Evolutionary conservation across 2,113 vertebrate species (phyloP).

Genomic region (Pituophis catenifer): DNA sequence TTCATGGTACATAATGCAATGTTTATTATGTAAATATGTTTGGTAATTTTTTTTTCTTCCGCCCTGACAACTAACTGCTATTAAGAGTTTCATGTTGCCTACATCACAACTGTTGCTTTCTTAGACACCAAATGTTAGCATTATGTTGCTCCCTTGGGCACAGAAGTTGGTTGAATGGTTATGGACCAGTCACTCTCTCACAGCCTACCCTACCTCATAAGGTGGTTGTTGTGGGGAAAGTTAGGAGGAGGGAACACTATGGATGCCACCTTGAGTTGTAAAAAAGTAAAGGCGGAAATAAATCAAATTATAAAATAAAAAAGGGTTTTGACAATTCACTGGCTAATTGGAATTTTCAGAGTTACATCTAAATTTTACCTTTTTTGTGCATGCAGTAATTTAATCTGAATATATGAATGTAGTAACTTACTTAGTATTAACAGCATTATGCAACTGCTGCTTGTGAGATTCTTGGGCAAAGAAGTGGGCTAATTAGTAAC

Average conservation of each 20-base stretch:
- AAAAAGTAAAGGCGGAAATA: background rate
- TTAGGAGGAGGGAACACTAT: background rate
- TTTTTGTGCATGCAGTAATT: background rate
- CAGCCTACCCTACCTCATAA: background rate
- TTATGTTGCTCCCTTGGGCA: background rate
- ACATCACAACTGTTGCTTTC: background rate
- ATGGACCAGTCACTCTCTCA: background rate
- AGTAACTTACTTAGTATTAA: background rate
- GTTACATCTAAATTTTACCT: background rate
- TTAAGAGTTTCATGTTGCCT: background rate
- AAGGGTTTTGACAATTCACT: background rate
- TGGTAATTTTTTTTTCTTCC: background rate
- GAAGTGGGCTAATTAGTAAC: constrained; percentile 17
- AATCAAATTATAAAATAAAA: background rate
- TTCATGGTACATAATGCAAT: background rate
- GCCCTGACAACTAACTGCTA: background rate
- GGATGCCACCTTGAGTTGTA: background rate
- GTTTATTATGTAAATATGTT: background rate
- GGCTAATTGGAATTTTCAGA: background rate
- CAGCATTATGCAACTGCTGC: background rate
- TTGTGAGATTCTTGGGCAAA: background rate
- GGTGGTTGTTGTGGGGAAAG: background rate
- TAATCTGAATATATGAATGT: background rate
- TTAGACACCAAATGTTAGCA: background rate
- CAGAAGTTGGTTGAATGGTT: background rate